Conservation (phyloP, 2,888 invertebrate species). For the Torymus tubicola region DNA sequence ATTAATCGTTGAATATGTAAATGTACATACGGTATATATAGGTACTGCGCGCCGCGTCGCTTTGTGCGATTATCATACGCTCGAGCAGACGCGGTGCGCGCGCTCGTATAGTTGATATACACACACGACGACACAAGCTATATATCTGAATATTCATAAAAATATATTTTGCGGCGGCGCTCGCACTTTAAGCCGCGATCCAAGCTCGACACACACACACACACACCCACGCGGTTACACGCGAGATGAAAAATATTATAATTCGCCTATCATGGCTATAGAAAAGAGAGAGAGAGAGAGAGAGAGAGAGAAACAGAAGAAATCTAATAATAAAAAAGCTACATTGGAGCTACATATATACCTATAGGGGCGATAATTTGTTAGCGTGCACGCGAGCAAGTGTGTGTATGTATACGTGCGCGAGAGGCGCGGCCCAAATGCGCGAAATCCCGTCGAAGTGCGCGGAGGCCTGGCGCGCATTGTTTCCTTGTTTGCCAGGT, state of each 20-base stretch:
- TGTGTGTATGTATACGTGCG: neutral
- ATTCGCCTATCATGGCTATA: neutral
- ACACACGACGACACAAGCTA: conserved; percentile 5
- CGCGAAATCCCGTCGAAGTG: conserved; percentile 74
- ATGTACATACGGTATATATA: neutral
- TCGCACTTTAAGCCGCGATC: neutral
- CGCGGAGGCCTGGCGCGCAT: conserved; percentile 68
- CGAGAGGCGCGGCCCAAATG: conserved; percentile 68
- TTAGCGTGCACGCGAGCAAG: conserved; percentile 65
- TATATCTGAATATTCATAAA: conserved; percentile 41
- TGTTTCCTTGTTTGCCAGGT: conserved; percentile 76
- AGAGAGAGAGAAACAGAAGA: conserved; percentile 59
- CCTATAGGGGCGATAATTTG: conserved; percentile 71
- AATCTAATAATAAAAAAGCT: neutral
- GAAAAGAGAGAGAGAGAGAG: neutral
- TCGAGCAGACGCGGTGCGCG: neutral
- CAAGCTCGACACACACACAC: too few relatives aligned
- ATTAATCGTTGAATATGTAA: conserved; percentile 47
- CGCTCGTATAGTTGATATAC: conserved; percentile 7
- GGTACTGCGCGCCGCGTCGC: conserved; percentile 29
- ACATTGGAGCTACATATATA: neutral
- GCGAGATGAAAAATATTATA: conserved; percentile 10
- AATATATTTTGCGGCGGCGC: neutral
- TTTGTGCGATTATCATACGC: conserved; percentile 4
- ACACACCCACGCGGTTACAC: neutral